These are phyloP conservation scores for Hyles vespertilio DNA, from an alignment of 1,140 invertebrate species.

Conservation along the genomic window DNA sequence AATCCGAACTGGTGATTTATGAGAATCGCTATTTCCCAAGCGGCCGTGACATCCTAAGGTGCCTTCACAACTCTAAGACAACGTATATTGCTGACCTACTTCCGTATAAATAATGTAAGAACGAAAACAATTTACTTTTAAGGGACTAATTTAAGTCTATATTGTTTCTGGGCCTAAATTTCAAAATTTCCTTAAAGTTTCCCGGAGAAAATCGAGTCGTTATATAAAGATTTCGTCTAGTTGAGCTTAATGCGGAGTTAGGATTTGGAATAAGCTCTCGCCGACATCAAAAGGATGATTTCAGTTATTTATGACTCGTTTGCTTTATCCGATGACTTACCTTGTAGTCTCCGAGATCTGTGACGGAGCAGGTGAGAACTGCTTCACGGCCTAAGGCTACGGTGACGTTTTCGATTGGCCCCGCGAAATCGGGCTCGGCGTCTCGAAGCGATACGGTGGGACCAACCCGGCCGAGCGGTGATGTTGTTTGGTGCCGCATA, in stretches of 20 bases:
- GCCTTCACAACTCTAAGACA: no score
- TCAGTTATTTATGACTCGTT: conserved; percentile 10
- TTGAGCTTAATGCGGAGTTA: conserved; percentile 1
- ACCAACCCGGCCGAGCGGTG: conserved; percentile 47
- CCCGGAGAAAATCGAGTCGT: conserved; percentile 1
- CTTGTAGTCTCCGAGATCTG: conserved; percentile 87
- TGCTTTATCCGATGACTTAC: conserved; percentile 68
- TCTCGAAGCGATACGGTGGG: conserved; percentile 64
- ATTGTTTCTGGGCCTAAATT: conserved; percentile 6
- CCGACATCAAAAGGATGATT: conserved; percentile 9
- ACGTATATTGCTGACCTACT: no score
- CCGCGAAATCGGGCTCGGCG: conserved; percentile 83
- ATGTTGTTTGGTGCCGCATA: conserved; percentile 56
- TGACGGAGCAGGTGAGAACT: conserved; percentile 86
- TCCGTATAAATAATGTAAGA: no score
- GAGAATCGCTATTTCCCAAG: no score
- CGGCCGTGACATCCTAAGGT: no score
- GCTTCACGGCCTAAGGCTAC: conserved; percentile 87
- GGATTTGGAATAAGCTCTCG: conserved; percentile 7
- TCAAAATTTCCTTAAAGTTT: conserved; percentile 1
- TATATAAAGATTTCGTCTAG: conserved; percentile 7
- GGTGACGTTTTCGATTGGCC: conserved; percentile 86
- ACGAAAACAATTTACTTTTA: conserved; percentile 5
- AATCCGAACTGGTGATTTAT: no score
- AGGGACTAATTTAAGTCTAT: neutral